Conservation (phyloP, 1,140 invertebrate genomes). For the Oryctes rhinoceros region DNA sequence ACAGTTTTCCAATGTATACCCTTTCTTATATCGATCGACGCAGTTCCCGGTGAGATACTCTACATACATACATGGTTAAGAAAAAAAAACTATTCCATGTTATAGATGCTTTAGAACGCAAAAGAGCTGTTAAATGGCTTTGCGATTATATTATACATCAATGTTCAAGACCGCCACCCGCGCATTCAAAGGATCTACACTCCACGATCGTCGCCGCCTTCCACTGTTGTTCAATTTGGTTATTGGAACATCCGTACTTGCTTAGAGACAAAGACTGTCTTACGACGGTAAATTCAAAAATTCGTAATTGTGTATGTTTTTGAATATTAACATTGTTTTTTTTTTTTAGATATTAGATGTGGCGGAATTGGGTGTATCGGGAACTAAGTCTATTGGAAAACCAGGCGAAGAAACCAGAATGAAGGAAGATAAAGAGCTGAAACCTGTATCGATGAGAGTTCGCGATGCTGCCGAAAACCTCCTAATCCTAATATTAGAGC, state of each 20-base stretch:
- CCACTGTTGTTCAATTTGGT: conserved; percentile 90
- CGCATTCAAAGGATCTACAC: conserved; percentile 97
- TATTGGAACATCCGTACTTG: conserved; percentile 87
- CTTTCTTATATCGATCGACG: no score
- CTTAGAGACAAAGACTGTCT: conserved; percentile 93
- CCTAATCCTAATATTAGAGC: conserved; percentile 89
- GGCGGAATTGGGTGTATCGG: conserved; percentile 96
- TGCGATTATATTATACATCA: conserved; percentile 97
- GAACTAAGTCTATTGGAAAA: conserved; percentile 89
- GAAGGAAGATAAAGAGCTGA: conserved; percentile 95
- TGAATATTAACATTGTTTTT: conserved; percentile 10
- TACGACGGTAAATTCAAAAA: conserved; percentile 71
- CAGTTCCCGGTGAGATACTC: no score
- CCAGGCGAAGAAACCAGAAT: conserved; percentile 87
- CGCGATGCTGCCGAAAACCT: conserved; percentile 94
- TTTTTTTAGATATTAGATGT: conserved; percentile 77
- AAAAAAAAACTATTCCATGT: no score
- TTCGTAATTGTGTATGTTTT: not conserved
- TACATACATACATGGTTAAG: no score
- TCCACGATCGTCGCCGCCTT: conserved; percentile 97
- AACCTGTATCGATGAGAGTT: conserved; percentile 95
- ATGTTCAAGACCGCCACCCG: conserved; percentile 92
- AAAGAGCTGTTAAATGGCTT: conserved; percentile 95
- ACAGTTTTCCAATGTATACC: no score
- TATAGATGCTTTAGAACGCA: conserved; percentile 84